Evolutionary conservation across 2,113 vertebrate genomes (phyloP), one percentile per base, ranked within the genome.

Genomic region (Epinephelus fuscoguttatus): DNA sequence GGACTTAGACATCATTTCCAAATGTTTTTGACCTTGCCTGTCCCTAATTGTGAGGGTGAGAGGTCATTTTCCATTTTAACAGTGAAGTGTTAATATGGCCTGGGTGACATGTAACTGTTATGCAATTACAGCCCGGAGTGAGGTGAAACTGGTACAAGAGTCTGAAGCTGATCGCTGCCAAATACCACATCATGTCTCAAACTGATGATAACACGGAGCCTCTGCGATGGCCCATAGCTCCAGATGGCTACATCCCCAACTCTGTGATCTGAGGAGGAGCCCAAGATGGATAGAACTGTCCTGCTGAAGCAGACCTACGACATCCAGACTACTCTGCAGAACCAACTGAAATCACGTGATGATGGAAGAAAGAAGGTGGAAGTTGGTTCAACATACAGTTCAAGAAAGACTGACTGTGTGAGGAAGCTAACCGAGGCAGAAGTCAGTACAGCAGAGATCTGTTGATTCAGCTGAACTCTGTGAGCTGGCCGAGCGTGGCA

Each of bases 231-330:
- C 86, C 78, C 17, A 78, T 78, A 2, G 84, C 87, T 81, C 81
- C 87, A 25, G 84, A 89, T 10, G 81, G 73, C 6, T 84, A 68
- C 60, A 71, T 86, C 73, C 87, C 87, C 10, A 89, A 78, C 73
- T 86, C 81, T 63, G 81, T 86, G 47, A 84, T 75, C 77, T 60
- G 64, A 11, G 18, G 42, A 15, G 37, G 4, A 45, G 4, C 8
- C 37, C 9, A 14, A 57, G 19, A 42, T 3, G 27, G 50, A 12
- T 0, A 42, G 7, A 12, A 27, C 1, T 52, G 56, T 15, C 37
- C n/a, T 6, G 0, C 8, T 27, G 14, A 61, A 45, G 15, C 33
- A 15, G 53, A 6, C 13, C 25, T 0, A 13, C 6, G 0, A n/a
- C 19, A 23, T 30, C 49, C 75, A 55, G 70, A 14, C 14, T n/a